phyloP scores from a whole-genome alignment of 2,888 invertebrate species.

The Aquatica leii region DNA sequence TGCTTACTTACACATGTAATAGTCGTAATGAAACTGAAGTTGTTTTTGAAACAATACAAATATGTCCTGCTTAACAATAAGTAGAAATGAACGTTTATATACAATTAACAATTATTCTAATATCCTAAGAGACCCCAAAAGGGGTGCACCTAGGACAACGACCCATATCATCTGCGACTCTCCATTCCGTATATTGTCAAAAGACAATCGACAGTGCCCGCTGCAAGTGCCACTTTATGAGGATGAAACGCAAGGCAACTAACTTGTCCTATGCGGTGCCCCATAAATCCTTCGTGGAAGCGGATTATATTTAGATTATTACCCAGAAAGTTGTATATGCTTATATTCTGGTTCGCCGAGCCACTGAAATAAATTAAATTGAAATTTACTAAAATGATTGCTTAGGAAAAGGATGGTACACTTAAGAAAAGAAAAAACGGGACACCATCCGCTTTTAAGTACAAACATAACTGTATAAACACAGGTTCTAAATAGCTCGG shows the following conservation, averaged over 20 bases:
- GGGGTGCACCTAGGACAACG: constrained; percentile 62
- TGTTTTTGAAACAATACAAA: background rate
- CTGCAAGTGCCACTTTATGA: constrained; percentile 82
- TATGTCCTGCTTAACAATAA: constrained; percentile 1
- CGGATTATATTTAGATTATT: constrained; percentile 79
- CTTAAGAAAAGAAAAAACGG: too few relatives aligned
- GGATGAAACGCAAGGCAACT: constrained; percentile 92
- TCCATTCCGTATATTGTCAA: constrained; percentile 83
- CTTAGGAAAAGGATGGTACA: too few relatives aligned
- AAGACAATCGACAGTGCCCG: constrained; percentile 85
- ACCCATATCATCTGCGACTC: constrained; percentile 72
- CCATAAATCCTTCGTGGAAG: constrained; percentile 92
- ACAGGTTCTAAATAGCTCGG: too few relatives aligned
- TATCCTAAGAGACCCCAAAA: constrained; percentile 53
- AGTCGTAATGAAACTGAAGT: background rate
- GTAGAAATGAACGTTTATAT: background rate
- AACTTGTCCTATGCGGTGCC: constrained; percentile 85
- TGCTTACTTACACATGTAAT: background rate
- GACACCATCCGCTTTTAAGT: too few relatives aligned
- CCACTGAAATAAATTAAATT: constrained; percentile 67
- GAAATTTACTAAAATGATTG: too few relatives aligned
- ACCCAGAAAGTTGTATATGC: constrained; percentile 78
- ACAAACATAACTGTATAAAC: too few relatives aligned
- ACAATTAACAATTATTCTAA: constrained; percentile 17
- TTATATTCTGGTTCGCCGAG: constrained; percentile 80